A percentile compares a stretch with the other conserved stretches of the same genome.
Evolutionary conservation across 2,113 vertebrate species (phyloP).

Genomic region (Nycticryphes semicollaris): DNA sequence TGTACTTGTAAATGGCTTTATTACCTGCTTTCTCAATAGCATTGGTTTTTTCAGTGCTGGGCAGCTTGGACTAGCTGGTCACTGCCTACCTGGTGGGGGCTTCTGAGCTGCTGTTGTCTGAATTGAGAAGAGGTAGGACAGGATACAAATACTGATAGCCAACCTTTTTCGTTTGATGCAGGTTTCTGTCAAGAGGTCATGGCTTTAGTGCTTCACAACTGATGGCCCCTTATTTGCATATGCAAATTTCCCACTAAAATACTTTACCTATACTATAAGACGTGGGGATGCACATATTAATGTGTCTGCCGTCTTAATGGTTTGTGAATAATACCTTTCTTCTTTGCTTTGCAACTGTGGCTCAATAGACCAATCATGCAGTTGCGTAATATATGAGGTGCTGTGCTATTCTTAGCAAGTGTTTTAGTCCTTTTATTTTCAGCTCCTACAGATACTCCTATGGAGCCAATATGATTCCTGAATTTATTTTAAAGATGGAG

Average conservation of each 20-base stretch:
- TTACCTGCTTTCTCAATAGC: background rate
- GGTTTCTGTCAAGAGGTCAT: background rate
- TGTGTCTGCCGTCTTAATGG: background rate
- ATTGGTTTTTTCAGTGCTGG: background rate
- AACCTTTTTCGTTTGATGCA: background rate
- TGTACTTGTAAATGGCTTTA: background rate
- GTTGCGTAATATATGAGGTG: background rate
- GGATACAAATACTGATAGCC: background rate
- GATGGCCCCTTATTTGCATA: background rate
- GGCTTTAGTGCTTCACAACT: background rate
- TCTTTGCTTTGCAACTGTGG: background rate
- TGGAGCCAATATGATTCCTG: background rate
- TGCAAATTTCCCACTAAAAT: background rate
- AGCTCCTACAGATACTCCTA: background rate
- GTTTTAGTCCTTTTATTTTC: background rate
- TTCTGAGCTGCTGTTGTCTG: background rate
- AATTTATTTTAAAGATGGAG: background rate
- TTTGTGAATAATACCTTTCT: background rate
- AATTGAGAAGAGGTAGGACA: background rate
- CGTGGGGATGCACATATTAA: background rate
- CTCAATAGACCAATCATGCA: background rate
- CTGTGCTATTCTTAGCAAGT: background rate
- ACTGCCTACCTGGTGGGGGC: rapidly evolving
- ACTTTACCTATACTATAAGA: background rate
- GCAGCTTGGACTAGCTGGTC: background rate